Evolutionary conservation across 2,888 invertebrate species (phyloP).

Genomic region (Clunio marinus): DNA sequence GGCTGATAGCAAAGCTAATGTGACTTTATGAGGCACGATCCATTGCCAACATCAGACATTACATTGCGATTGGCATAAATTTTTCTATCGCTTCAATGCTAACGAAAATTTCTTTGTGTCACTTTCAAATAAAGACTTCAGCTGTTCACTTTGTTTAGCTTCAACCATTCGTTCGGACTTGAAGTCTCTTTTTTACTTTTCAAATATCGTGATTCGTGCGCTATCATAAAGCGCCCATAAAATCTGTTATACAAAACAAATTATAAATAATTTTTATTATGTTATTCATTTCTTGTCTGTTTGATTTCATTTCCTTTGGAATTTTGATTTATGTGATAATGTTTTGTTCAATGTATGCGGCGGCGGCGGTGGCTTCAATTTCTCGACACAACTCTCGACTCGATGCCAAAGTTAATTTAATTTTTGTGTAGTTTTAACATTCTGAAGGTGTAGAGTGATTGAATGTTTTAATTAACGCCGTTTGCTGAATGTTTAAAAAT

Average conservation of each 20-base stretch:
- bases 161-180: background rate
- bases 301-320: background rate
- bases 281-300: background rate
- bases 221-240: background rate
- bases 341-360: too few species aligned
- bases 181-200: too few species aligned
- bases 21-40: conserved; percentile 28
- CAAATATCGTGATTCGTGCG: too few species aligned
- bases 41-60: background rate
- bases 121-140: conserved; percentile 1
- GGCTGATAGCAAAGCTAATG: conserved; percentile 13
- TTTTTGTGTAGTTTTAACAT: background rate
- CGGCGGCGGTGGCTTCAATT: too few species aligned
- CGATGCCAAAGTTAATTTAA: background rate
- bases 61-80: background rate
- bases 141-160: background rate
- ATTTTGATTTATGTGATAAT: conserved; percentile 1
- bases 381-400: too few species aligned
- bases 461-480: background rate
- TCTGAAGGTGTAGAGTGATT: background rate
- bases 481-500: too few species aligned
- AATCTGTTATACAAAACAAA: background rate
- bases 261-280: background rate
- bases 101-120: background rate
- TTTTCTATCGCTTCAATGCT: background rate